Conservation (phyloP, 2,113 vertebrate genomes). For the Stercorarius parasiticus region DNA sequence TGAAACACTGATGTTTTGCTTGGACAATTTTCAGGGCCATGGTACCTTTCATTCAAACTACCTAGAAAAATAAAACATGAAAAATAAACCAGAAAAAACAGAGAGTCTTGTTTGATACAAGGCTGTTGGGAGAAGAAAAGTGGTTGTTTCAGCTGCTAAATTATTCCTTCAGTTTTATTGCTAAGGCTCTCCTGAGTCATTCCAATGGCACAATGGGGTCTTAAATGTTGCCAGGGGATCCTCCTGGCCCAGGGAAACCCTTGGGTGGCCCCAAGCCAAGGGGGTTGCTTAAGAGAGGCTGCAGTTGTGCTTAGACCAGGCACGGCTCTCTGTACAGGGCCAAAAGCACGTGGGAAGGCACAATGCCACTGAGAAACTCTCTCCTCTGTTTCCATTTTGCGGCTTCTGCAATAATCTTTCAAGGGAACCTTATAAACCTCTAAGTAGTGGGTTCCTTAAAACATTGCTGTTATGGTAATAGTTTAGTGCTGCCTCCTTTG, state of each 20-base stretch:
- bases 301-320: not conserved
- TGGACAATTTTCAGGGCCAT: not conserved
- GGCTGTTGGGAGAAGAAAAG: not conserved
- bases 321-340: not conserved
- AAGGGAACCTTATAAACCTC: slow-evolving; percentile 30
- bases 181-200: not conserved
- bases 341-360: accelerated
- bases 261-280: not conserved
- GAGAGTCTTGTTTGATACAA: not conserved
- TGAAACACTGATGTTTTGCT: not conserved
- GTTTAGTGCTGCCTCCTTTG: slow-evolving; percentile 16
- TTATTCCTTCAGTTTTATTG: not conserved
- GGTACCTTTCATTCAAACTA: not conserved
- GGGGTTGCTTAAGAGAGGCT: not conserved
- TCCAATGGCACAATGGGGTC: not conserved
- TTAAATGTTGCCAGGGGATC: not conserved
- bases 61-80: not conserved
- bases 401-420: slow-evolving; percentile 8
- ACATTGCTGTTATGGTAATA: not conserved
- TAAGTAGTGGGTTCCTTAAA: not conserved
- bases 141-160: not conserved
- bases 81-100: not conserved
- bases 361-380: not conserved
- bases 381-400: slow-evolving; percentile 29
- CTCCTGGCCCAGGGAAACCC: not conserved